Evolutionary conservation across 2,797 vertebrate genomes (phyloP), one percentile per base, ranked within the genome.

Genomic region (Euphonia xanthogaster): DNA sequence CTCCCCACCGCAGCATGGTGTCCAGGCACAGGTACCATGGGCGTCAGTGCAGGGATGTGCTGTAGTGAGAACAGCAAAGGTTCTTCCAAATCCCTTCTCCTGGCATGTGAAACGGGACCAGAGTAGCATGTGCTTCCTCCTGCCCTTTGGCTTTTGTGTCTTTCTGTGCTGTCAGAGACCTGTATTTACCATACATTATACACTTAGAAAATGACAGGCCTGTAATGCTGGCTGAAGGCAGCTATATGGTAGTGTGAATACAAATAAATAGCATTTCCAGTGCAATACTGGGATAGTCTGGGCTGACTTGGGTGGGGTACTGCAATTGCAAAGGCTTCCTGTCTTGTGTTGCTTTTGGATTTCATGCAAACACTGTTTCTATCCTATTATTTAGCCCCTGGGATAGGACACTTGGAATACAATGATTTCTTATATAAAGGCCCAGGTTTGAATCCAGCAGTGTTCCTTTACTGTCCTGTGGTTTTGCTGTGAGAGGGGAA

Each of bases 51-150:
- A 66, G 68, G 18, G 20, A 22, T 27, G 4, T 24, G 3, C 24
- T 0, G 0, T 6, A 6, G 16, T 0, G 6, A 73, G 22, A 14
- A 0, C 14, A 40, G 20, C 15, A 28, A 17, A 42, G n/a, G 4
- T n/a, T 42, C 24, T 42, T 19, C 72, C 37, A 12, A 12, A 55
- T 24, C 23, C 23, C 40, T 60, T 22, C 39, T 70, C 19, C 65
- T 30, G 30, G 8, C 11, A 2, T 1, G 21, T 27, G 62, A 25
- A 30, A 39, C 0, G 1, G 45, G 50, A 33, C 16, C 20, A 6
- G 45, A 33, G 50, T 1, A 7, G 33, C 0, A 7, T 30, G 24
- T 7, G 7, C 33, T 37, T 31, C 58, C 63, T 50, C 28, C 67
- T 25, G 35, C 18, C 23, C 44, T 51, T 60, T 27, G 81, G 42